These are phyloP conservation scores for Parascotia fuliginaria DNA, from an alignment of 2,888 invertebrate species.

Conservation along the genomic window DNA sequence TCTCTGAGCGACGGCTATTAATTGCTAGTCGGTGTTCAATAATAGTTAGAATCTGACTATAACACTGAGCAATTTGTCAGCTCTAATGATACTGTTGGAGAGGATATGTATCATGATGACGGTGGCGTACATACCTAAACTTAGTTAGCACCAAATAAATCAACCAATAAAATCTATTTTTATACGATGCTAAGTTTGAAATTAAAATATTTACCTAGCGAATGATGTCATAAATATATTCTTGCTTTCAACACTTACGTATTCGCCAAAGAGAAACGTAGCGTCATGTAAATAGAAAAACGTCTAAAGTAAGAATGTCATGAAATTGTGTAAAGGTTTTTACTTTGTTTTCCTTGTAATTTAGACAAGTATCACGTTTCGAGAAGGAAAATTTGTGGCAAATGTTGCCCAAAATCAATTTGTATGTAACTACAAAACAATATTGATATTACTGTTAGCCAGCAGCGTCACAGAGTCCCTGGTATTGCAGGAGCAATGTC, in stretches of 20 bases:
- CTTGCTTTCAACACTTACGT: not conserved
- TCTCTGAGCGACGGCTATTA: too few relatives aligned
- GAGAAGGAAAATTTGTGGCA: not conserved
- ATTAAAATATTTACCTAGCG: conserved; percentile 15
- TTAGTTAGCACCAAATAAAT: conserved; percentile 1
- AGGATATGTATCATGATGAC: too few relatives aligned
- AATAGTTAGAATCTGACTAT: too few relatives aligned
- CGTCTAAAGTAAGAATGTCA: not conserved
- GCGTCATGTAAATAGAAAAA: conserved; percentile 2
- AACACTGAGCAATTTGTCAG: too few relatives aligned
- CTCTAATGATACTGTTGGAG: too few relatives aligned
- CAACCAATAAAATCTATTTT: conserved; percentile 31
- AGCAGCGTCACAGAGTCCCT: too few relatives aligned
- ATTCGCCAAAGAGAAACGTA: not conserved
- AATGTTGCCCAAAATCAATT: not conserved
- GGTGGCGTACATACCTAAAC: not conserved
- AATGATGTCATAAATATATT: conserved; percentile 16
- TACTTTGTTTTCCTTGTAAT: conserved; percentile 1
- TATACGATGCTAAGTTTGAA: conserved; percentile 6
- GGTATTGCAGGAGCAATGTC: too few relatives aligned
- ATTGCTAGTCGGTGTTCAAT: too few relatives aligned
- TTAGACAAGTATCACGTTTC: not conserved
- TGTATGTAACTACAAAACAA: too few relatives aligned
- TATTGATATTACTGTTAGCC: too few relatives aligned
- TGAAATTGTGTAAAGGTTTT: not conserved